A percentile compares a stretch with the other conserved stretches of the same genome.
Conservation (phyloP, 2,888 invertebrate genomes). For the Acleris sparsana region DNA sequence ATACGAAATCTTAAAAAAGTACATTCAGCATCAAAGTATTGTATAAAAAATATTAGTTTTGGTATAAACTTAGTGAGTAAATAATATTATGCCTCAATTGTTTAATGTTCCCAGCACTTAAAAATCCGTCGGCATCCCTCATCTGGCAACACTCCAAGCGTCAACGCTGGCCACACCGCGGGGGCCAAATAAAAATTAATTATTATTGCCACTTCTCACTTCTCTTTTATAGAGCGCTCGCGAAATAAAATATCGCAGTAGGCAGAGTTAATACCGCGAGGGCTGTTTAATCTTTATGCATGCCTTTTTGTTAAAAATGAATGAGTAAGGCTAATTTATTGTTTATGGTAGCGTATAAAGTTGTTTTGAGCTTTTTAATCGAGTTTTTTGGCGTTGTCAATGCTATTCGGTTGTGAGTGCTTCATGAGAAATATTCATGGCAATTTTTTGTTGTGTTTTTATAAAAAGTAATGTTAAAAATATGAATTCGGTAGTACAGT, state of each 20-base stretch:
- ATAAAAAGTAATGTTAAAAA: too few relatives aligned
- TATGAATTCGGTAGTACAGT: too few relatives aligned
- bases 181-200: conserved; percentile 45
- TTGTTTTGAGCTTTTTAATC: conserved; percentile 23
- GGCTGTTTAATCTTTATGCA: conserved; percentile 36
- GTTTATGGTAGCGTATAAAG: conserved; percentile 23
- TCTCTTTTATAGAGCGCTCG: conserved; percentile 38
- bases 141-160: conserved; percentile 46
- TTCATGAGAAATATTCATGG: too few relatives aligned
- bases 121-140: conserved; percentile 41
- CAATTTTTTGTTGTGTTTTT: too few relatives aligned
- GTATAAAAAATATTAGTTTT: too few relatives aligned
- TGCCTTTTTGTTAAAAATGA: conserved; percentile 30
- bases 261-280: conserved; percentile 27
- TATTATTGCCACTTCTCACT: conserved; percentile 42
- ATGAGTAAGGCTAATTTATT: conserved; percentile 32
- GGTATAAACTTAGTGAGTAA: too few relatives aligned
- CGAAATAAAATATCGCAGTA: conserved; percentile 38
- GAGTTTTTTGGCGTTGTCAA: conserved; percentile 10
- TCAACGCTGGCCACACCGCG: conserved; percentile 25
- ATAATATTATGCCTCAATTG: conserved; percentile 19
- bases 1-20: too few relatives aligned
- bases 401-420: background rate
- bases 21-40: too few relatives aligned
- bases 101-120: conserved; percentile 40